These are phyloP conservation scores for cattle (Bos taurus) DNA, from an alignment of 2,113 vertebrate genomes.

Conservation along the genomic window ARS-UCD2.0 NC_037336.1:33653501-33654000, in stretches of 20 bases:
- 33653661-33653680: slow-evolving; percentile 78
- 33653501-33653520: slow-evolving; percentile 83
- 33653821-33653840: slow-evolving; percentile 80
- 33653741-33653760: slow-evolving; percentile 82
- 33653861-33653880: slow-evolving; percentile 91
- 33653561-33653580: slow-evolving; percentile 87
- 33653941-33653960: slow-evolving; percentile 83
- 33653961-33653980: slow-evolving; percentile 83
- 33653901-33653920: slow-evolving; percentile 82
- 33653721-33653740: slow-evolving; percentile 77
- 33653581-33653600: slow-evolving; percentile 84
- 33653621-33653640: slow-evolving; percentile 74
- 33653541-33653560: slow-evolving; percentile 88
- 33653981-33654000: slow-evolving; percentile 72
- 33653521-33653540: slow-evolving; percentile 80
- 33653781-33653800: slow-evolving; percentile 83
- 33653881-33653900: slow-evolving; percentile 87
- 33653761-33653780: slow-evolving; percentile 84
- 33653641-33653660: slow-evolving; percentile 78
- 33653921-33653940: slow-evolving; percentile 76
- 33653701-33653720: slow-evolving; percentile 77
- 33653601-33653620: slow-evolving; percentile 84
- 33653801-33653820: slow-evolving; percentile 79
- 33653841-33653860: slow-evolving; percentile 85
- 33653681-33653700: slow-evolving; percentile 76